Percentiles rank a stretch among this genome's conserved stretches.
phyloP scores from a whole-genome alignment of 2,113 vertebrate species.

The Elaphurus davidianus region DNA sequence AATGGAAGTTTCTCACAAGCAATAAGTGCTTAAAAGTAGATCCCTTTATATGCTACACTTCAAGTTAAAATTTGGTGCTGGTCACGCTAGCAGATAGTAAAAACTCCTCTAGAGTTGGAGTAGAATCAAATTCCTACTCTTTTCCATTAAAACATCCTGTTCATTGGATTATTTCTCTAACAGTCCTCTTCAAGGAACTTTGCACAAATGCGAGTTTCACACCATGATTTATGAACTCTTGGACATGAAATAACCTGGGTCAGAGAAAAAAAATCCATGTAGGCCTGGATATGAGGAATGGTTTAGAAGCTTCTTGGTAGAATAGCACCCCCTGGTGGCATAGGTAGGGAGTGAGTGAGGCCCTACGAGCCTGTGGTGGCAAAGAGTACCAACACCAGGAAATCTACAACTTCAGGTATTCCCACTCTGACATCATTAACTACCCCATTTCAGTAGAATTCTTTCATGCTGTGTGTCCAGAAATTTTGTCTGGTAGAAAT shows the following conservation, averaged over 20 bases:
- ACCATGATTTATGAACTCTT: not conserved
- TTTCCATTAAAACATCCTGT: not conserved
- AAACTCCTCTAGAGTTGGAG: not conserved
- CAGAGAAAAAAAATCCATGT: not conserved
- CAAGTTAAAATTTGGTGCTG: not conserved
- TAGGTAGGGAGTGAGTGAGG: not conserved
- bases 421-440: not conserved
- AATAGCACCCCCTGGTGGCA: not conserved
- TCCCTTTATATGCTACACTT: not conserved
- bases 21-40: not conserved
- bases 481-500: not conserved
- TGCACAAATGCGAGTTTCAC: not conserved
- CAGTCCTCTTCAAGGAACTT: conserved; percentile 1
- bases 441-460: not conserved
- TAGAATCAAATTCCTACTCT: not conserved
- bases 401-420: not conserved
- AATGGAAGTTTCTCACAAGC: not conserved
- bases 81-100: not conserved
- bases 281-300: not conserved
- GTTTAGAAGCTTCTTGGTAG: not conserved
- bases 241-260: not conserved
- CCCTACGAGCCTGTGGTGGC: not conserved
- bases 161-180: not conserved
- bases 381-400: too few species aligned
- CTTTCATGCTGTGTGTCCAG: not conserved